phyloP scores from a whole-genome alignment of 2,797 vertebrate species.

The Gastrophryne carolinensis region DNA sequence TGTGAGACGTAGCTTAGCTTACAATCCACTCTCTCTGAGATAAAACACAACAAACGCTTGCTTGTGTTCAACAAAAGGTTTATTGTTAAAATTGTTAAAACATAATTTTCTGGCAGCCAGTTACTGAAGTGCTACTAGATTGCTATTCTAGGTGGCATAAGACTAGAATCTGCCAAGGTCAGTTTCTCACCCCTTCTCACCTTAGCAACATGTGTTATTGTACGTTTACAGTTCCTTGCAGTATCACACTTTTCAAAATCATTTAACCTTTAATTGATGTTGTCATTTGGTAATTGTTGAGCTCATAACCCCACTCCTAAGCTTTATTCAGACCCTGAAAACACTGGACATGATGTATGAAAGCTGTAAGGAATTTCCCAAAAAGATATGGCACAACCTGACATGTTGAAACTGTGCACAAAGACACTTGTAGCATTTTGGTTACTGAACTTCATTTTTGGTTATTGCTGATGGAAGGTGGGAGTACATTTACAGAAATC shows the following conservation, averaged over 20 bases:
- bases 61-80: constrained; percentile 38
- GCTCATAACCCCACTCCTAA: background rate
- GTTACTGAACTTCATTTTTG: no score
- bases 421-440: no score
- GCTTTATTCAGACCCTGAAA: background rate
- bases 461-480: no score
- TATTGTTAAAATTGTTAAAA: constrained; percentile 39
- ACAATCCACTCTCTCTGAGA: background rate
- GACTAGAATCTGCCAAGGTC: constrained; percentile 21
- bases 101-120: constrained; percentile 29
- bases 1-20: constrained; percentile 6
- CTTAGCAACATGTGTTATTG: background rate
- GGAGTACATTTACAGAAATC: no score
- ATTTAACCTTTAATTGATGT: background rate
- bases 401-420: no score
- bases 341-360: background rate
- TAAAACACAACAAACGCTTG: constrained; percentile 24
- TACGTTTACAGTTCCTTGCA: constrained; percentile 5
- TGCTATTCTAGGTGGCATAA: constrained; percentile 26
- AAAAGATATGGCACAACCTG: no score
- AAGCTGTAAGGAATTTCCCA: no score
- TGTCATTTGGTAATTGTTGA: background rate
- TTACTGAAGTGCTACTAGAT: constrained; percentile 21
- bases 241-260: constrained; percentile 19
- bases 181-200: constrained; percentile 4